phyloP scores from a whole-genome alignment of 2,797 vertebrate genomes.

The Denticeps clupeoides region DNA sequence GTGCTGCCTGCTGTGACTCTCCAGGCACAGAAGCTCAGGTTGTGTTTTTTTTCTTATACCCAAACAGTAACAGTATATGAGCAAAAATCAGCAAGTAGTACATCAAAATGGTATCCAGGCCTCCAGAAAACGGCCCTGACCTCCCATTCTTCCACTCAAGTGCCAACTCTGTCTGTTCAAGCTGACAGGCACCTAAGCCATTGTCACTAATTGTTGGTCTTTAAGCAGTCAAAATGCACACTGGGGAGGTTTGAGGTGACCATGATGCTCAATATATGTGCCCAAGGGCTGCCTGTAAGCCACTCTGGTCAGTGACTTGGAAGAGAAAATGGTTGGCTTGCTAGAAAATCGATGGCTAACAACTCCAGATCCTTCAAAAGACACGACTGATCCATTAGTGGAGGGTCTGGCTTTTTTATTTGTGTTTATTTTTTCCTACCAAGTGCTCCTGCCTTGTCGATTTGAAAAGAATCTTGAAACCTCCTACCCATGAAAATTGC shows the following conservation, averaged over 20 bases:
- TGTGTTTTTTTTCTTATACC: too few species aligned
- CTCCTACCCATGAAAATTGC: background rate
- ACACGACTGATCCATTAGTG: background rate
- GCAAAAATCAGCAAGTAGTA: too few species aligned
- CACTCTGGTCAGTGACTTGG: background rate
- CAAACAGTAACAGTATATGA: too few species aligned
- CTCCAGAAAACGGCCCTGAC: too few species aligned
- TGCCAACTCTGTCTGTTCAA: background rate
- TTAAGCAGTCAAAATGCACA: slow-evolving; percentile 51
- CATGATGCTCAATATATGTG: slow-evolving; percentile 11
- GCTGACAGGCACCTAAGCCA: slow-evolving; percentile 9
- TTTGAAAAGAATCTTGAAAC: background rate
- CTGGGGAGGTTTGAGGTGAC: slow-evolving; percentile 46
- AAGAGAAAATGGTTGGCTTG: background rate
- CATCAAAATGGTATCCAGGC: too few species aligned
- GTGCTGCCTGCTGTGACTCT: too few species aligned
- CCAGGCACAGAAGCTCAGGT: too few species aligned
- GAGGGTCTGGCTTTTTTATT: background rate
- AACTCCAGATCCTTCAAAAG: slow-evolving; percentile 8
- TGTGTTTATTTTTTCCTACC: background rate
- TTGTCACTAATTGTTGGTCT: slow-evolving; percentile 18
- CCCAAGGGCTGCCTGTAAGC: slow-evolving; percentile 8
- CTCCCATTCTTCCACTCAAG: too few species aligned
- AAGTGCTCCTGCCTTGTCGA: background rate
- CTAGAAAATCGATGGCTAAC: slow-evolving; percentile 12